phyloP scores from a whole-genome alignment of 2,113 vertebrate genomes.

The Alces alces region DNA sequence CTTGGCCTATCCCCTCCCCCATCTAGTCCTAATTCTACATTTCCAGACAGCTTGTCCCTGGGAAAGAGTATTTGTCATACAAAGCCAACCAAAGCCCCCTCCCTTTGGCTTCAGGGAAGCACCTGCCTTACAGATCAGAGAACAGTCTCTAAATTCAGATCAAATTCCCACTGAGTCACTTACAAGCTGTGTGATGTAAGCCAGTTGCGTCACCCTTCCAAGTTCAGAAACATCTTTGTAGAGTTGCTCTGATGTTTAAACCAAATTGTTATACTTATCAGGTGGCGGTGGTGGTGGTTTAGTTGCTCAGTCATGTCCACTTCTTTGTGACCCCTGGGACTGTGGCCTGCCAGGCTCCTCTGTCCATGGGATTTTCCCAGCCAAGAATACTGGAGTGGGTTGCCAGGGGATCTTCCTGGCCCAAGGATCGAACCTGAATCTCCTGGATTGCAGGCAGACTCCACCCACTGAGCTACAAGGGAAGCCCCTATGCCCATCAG shows the following conservation, averaged over 20 bases:
- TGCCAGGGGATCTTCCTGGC: background rate
- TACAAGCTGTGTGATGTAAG: background rate
- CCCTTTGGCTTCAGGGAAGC: background rate
- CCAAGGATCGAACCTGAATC: background rate
- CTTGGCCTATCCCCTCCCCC: background rate
- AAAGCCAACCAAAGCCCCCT: background rate
- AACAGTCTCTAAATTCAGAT: background rate
- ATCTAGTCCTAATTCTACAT: background rate
- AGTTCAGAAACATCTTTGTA: background rate
- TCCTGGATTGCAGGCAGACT: background rate
- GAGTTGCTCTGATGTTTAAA: background rate
- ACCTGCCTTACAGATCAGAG: background rate
- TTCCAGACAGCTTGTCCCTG: background rate
- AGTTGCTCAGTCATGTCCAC: accelerated
- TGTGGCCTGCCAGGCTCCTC: background rate
- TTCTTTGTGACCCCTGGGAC: background rate
- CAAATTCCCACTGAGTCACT: background rate
- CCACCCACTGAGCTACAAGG: background rate
- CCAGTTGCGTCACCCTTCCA: background rate
- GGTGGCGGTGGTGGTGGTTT: background rate
- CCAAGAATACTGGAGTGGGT: background rate
- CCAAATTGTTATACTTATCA: background rate
- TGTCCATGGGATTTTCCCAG: background rate
- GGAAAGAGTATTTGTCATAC: background rate
- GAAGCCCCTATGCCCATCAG: background rate